phyloP scores from a whole-genome alignment of 2,113 vertebrate genomes.

The Chaenocephalus aceratus region DNA sequence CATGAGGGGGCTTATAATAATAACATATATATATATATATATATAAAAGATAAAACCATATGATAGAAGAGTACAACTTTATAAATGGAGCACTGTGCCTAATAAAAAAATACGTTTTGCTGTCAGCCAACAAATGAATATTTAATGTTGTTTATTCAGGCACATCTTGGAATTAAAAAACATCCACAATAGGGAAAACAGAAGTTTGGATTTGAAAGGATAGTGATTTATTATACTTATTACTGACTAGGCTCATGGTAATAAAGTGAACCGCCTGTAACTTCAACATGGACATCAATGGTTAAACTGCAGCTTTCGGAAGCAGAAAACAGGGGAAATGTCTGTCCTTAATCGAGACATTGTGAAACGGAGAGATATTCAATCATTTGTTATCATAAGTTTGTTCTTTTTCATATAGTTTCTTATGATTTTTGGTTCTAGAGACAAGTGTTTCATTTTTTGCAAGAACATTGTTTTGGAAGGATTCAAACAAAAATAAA shows the following conservation, averaged over 20 bases:
- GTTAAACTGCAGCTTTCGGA: conserved; percentile 2
- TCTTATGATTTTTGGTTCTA: no score
- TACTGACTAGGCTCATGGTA: not conserved
- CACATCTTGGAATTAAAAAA: not conserved
- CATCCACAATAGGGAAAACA: not conserved
- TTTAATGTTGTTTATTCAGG: conserved; percentile 11
- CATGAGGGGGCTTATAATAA: no score
- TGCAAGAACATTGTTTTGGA: no score
- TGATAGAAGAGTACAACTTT: not conserved
- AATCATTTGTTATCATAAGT: not conserved
- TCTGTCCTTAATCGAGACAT: not conserved
- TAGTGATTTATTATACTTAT: not conserved
- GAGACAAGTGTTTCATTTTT: no score
- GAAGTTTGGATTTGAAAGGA: not conserved
- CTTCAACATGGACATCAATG: conserved; percentile 5
- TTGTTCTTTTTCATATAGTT: no score
- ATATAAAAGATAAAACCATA: not conserved
- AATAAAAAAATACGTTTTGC: not conserved
- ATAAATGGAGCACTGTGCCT: not conserved
- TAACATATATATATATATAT: no score
- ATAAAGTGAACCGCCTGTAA: not conserved
- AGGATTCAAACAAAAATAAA: no score
- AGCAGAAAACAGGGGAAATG: not conserved
- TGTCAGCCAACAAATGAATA: not conserved
- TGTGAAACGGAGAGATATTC: not conserved